A percentile compares a stretch with the other conserved stretches of the same genome.
Evolutionary conservation across 1,140 invertebrate species (phyloP).

Genomic region (Lysiphlebus fabarum): DNA sequence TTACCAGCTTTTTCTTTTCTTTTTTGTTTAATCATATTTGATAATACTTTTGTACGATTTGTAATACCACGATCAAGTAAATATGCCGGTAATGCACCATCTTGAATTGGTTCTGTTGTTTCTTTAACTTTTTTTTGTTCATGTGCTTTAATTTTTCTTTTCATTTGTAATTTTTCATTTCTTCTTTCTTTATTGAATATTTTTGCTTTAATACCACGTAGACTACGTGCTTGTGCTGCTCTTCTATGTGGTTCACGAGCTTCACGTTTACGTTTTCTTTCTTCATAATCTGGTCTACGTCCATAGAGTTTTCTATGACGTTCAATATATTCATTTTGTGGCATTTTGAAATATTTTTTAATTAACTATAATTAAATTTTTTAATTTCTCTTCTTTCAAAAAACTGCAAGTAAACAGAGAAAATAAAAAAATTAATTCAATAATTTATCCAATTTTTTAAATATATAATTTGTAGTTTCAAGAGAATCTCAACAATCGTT

Average conservation of each 20-base stretch:
- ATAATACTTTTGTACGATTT: slow-evolving; percentile 89
- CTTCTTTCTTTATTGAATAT: slow-evolving; percentile 94
- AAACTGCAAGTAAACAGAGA: too few relatives aligned
- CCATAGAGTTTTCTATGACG: slow-evolving; percentile 94
- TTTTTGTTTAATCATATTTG: slow-evolving; percentile 99
- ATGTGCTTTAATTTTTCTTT: slow-evolving; percentile 93
- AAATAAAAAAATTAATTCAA: too few relatives aligned
- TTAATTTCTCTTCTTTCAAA: too few relatives aligned
- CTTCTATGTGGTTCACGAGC: slow-evolving; percentile 88
- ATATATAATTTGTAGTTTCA: too few relatives aligned
- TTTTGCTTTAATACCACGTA: slow-evolving; percentile 96
- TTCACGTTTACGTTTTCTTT: slow-evolving; percentile 92
- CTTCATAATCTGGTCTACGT: slow-evolving; percentile 94
- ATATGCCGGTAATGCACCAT: slow-evolving; percentile 94
- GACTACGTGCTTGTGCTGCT: slow-evolving; percentile 83
- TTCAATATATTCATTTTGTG: slow-evolving; percentile 99
- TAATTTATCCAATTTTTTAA: too few relatives aligned
- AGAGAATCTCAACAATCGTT: too few relatives aligned
- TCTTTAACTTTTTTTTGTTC: slow-evolving; percentile 89
- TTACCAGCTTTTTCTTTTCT: slow-evolving; percentile 99
- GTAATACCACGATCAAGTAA: slow-evolving; percentile 95
- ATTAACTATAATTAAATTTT: too few relatives aligned
- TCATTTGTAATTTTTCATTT: slow-evolving; percentile 99
- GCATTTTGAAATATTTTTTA: slow-evolving; percentile 66
- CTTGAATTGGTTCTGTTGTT: slow-evolving; percentile 75